Evolutionary conservation across 2,113 vertebrate species (phyloP).

Genomic region (Laticauda colubrina): DNA sequence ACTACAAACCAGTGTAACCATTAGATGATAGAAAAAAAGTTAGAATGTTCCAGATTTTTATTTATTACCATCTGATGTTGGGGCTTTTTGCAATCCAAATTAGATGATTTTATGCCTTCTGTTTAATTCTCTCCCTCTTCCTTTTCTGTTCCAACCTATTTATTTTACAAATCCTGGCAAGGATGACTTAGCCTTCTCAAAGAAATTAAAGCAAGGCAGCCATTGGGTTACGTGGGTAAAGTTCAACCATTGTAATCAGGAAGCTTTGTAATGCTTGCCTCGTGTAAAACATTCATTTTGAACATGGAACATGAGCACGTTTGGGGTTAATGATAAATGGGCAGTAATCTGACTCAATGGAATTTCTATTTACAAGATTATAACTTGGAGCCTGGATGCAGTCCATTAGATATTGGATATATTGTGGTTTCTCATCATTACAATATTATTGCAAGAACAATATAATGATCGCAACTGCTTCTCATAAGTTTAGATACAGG

Average conservation of each 20-base stretch:
- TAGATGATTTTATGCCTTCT: not conserved
- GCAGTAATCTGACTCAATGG: not conserved
- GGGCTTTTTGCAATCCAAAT: not conserved
- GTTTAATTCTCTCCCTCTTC: not conserved
- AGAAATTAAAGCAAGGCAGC: not conserved
- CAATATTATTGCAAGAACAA: not conserved
- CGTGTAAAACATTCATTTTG: not conserved
- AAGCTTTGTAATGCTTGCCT: not conserved
- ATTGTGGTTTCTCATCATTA: not conserved
- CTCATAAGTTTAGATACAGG: not conserved
- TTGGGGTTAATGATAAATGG: not conserved
- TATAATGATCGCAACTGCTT: not conserved
- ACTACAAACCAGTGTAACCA: not conserved
- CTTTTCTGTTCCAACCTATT: not conserved
- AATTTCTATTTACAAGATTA: not conserved
- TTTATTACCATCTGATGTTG: not conserved
- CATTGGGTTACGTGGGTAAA: not conserved
- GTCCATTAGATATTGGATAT: not conserved
- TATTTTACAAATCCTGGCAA: not conserved
- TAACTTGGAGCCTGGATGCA: not conserved
- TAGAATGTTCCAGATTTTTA: not conserved
- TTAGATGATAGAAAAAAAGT: not conserved
- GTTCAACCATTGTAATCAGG: not conserved
- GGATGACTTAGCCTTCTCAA: not conserved
- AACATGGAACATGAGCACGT: not conserved